A percentile compares a stretch with the other conserved stretches of the same genome.
phyloP scores from a whole-genome alignment of 2,888 invertebrate genomes.

The Operophtera brumata region DNA sequence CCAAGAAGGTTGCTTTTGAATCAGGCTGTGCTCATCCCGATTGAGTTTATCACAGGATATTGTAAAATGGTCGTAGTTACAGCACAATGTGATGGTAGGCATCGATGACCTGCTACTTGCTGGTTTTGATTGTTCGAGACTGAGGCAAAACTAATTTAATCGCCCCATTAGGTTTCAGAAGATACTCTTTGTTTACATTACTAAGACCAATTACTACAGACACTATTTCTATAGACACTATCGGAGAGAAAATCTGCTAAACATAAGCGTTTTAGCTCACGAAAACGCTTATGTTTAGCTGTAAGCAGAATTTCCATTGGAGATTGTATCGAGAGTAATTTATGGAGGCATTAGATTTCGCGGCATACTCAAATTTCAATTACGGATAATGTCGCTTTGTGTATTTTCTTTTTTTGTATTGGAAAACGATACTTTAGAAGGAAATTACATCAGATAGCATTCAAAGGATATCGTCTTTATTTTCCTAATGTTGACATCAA shows the following conservation, averaged over 20 bases:
- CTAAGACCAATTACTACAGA: constrained; percentile 23
- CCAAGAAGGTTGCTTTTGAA: constrained; percentile 51
- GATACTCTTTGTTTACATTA: constrained; percentile 25
- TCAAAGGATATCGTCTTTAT: not conserved
- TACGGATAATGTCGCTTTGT: constrained; percentile 26
- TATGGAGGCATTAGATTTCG: constrained; percentile 30
- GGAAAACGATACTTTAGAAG: constrained; percentile 17
- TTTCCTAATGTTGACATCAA: not conserved
- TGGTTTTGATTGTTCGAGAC: constrained; percentile 46
- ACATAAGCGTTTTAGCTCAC: constrained; percentile 25
- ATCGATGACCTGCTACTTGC: constrained; percentile 55
- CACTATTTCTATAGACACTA: constrained; percentile 25
- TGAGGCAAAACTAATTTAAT: constrained; percentile 41
- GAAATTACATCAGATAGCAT: not conserved
- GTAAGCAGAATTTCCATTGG: constrained; percentile 26
- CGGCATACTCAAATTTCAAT: constrained; percentile 33
- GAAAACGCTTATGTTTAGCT: constrained; percentile 28
- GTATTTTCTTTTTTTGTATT: constrained; percentile 20
- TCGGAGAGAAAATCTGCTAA: too few species aligned
- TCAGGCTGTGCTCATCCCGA: constrained; percentile 49
- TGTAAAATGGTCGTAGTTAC: constrained; percentile 73
- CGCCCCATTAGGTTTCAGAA: constrained; percentile 15
- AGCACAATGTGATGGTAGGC: constrained; percentile 62
- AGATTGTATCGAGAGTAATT: constrained; percentile 32
- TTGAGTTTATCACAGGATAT: constrained; percentile 78